These are phyloP conservation scores for Pterostichus niger DNA, from an alignment of 2,888 invertebrate species.

Conservation along the genomic window DNA sequence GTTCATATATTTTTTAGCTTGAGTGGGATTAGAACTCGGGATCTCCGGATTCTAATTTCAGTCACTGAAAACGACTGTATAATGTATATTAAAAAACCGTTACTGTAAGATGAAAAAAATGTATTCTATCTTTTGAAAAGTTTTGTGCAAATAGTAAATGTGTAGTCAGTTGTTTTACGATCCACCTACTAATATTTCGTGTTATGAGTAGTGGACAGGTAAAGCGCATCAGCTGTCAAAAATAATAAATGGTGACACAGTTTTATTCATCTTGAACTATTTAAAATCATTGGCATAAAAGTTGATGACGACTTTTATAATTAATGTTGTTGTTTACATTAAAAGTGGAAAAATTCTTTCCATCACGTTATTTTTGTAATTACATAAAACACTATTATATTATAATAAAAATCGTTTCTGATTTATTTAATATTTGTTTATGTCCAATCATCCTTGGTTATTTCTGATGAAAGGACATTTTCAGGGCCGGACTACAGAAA, in stretches of 20 bases:
- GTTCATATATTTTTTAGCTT: too few relatives aligned
- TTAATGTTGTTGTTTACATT: slow-evolving; percentile 45
- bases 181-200: slow-evolving; percentile 6
- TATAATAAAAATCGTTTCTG: slow-evolving; percentile 39
- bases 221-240: slow-evolving; percentile 24
- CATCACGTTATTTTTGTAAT: slow-evolving; percentile 20
- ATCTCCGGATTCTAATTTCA: too few relatives aligned
- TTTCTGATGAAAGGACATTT: slow-evolving; percentile 31
- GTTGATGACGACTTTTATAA: slow-evolving; percentile 43
- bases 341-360: slow-evolving; percentile 41
- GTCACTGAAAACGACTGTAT: too few relatives aligned
- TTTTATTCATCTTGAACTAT: slow-evolving; percentile 47
- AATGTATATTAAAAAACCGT: too few relatives aligned
- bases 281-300: slow-evolving; percentile 44
- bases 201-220: slow-evolving; percentile 18
- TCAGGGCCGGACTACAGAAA: slow-evolving; percentile 10
- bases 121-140: too few relatives aligned
- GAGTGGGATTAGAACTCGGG: too few relatives aligned
- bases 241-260: slow-evolving; percentile 26
- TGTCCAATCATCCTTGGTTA: slow-evolving; percentile 55
- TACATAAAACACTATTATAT: slow-evolving; percentile 37
- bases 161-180: too few relatives aligned
- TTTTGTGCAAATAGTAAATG: too few relatives aligned
- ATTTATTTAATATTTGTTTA: slow-evolving; percentile 62
- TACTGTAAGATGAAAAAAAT: too few relatives aligned